phyloP scores from a whole-genome alignment of 1,140 invertebrate genomes.

The Drosophila willistoni region DNA sequence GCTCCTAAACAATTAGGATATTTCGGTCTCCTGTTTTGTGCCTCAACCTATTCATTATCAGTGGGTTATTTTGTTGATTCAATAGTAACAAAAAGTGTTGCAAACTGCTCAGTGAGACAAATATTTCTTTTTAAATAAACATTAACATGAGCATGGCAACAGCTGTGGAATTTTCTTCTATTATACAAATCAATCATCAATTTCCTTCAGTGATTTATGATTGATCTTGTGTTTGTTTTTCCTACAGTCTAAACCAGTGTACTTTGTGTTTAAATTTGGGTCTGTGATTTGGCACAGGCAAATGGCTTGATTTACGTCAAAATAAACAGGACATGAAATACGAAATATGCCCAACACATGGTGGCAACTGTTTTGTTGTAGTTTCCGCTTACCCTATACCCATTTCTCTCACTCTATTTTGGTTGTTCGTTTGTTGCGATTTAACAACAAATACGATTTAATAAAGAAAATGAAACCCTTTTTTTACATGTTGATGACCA shows the following conservation, averaged over 20 bases:
- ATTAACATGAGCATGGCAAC: neutral
- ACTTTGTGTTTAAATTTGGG: neutral
- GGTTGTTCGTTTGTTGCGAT: constrained; percentile 41
- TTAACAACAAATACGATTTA: constrained; percentile 75
- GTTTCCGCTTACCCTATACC: neutral
- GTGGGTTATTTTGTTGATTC: too few relatives aligned
- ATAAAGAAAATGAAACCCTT: constrained; percentile 70
- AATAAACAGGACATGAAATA: constrained; percentile 59
- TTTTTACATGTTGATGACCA: constrained; percentile 31
- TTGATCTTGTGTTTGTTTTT: neutral
- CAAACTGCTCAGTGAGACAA: neutral
- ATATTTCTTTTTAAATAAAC: neutral
- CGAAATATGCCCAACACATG: constrained; percentile 36
- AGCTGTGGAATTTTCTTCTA: neutral
- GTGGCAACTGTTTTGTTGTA: constrained; percentile 28
- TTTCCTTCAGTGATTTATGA: constrained; percentile 8
- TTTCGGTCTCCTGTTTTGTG: too few relatives aligned
- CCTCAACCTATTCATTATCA: too few relatives aligned
- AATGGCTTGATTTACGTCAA: constrained; percentile 70
- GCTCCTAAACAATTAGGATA: too few relatives aligned
- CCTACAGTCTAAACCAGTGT: neutral
- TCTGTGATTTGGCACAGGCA: constrained; percentile 49
- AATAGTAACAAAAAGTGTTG: too few relatives aligned
- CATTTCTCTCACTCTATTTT: neutral
- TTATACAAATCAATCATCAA: constrained; percentile 8